Evolutionary conservation across 2,888 invertebrate species (phyloP).

Genomic region (Drosophila ochracea): DNA sequence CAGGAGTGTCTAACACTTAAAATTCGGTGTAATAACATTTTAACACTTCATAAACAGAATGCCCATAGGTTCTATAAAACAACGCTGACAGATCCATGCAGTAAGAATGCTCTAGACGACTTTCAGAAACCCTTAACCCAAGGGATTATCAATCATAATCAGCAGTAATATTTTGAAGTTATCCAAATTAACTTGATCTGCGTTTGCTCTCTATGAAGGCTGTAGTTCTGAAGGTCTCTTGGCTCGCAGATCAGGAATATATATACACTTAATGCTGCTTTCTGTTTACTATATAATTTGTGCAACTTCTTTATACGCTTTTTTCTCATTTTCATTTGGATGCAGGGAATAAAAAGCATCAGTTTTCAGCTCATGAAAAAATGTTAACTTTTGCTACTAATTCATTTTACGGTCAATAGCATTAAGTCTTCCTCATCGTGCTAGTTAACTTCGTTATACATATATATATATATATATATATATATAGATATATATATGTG

Average conservation of each 20-base stretch:
- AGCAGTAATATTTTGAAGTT: neutral
- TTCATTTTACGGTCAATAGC: constrained; percentile 15
- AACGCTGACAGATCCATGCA: neutral
- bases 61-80: neutral
- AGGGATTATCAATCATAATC: neutral
- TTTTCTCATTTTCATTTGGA: neutral
- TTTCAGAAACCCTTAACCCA: neutral
- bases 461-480: neutral
- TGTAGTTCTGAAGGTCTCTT: neutral
- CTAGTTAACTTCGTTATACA: constrained; percentile 11
- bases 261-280: too few relatives aligned
- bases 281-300: too few relatives aligned
- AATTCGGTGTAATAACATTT: neutral
- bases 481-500: accelerated
- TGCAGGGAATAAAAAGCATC: neutral
- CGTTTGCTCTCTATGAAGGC: neutral
- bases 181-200: neutral
- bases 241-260: too few relatives aligned
- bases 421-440: constrained; percentile 9
- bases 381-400: constrained; percentile 5
- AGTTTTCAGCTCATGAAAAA: neutral
- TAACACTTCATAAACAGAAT: neutral
- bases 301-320: neutral
- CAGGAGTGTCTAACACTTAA: constrained; percentile 32
- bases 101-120: neutral